Evolutionary conservation across 2,888 invertebrate species (phyloP).

Genomic region (Panzeria rudis): DNA sequence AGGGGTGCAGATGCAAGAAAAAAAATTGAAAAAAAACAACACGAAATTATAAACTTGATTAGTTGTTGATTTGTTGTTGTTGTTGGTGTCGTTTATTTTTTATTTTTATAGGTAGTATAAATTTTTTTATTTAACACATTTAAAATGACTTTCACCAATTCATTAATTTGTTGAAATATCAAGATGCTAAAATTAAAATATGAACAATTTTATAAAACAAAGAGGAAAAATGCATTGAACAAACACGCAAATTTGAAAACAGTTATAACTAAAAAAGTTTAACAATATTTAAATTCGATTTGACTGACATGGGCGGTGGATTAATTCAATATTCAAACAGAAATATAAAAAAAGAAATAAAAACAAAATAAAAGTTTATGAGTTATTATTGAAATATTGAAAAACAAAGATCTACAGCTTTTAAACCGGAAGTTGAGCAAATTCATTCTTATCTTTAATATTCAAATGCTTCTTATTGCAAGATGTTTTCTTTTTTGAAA

Average conservation of each 20-base stretch:
- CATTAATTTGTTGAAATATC: slow-evolving; percentile 45
- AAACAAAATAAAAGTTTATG: too few relatives aligned
- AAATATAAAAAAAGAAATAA: neutral
- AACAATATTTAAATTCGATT: neutral
- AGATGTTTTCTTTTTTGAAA: too few relatives aligned
- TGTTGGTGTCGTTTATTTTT: slow-evolving; percentile 13
- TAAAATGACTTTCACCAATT: slow-evolving; percentile 68
- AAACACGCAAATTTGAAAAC: slow-evolving; percentile 14
- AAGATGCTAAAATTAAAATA: slow-evolving; percentile 21
- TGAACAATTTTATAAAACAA: slow-evolving; percentile 13
- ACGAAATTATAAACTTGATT: slow-evolving; percentile 57
- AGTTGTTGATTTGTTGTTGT: slow-evolving; percentile 27
- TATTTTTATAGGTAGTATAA: slow-evolving; percentile 1
- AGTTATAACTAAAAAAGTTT: neutral
- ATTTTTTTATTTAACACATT: slow-evolving; percentile 58
- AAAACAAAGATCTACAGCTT: too few relatives aligned
- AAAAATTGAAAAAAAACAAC: slow-evolving; percentile 1
- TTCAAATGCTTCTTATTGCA: too few relatives aligned
- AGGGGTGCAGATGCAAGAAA: slow-evolving; percentile 11
- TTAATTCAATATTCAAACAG: too few relatives aligned
- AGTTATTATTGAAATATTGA: too few relatives aligned
- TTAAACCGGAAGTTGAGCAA: too few relatives aligned
- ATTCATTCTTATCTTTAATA: too few relatives aligned
- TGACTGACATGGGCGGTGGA: neutral
- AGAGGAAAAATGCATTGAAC: neutral